Evolutionary conservation across 2,888 invertebrate species (phyloP).

Genomic region (Rhodophaea formosa): DNA sequence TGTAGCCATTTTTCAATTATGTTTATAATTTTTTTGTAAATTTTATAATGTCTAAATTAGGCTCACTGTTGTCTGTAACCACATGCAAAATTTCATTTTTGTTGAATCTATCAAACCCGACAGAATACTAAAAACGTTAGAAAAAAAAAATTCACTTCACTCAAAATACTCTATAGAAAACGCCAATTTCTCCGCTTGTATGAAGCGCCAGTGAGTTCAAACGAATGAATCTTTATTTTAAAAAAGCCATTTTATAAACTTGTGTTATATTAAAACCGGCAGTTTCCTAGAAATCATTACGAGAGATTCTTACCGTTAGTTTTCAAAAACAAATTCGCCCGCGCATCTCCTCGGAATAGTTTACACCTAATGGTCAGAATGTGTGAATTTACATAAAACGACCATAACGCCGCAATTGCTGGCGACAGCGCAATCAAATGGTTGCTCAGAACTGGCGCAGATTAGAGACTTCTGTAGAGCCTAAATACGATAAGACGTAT

Average conservation of each 20-base stretch:
- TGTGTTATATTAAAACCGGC: not conserved
- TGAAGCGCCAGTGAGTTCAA: too few relatives aligned
- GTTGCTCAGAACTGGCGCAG: conserved; percentile 1
- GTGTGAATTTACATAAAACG: conserved; percentile 68
- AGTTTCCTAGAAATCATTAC: conserved; percentile 35
- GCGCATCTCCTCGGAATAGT: conserved; percentile 43
- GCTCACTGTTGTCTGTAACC: too few relatives aligned
- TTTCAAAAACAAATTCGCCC: conserved; percentile 54
- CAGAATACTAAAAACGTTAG: too few relatives aligned
- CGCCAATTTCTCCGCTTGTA: too few relatives aligned
- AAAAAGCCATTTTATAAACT: not conserved
- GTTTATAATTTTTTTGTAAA: too few relatives aligned
- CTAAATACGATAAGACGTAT: not conserved
- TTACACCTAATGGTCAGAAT: conserved; percentile 39
- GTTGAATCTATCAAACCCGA: too few relatives aligned
- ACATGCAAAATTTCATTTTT: too few relatives aligned
- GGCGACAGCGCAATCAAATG: conserved; percentile 44
- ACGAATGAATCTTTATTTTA: not conserved
- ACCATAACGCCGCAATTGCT: conserved; percentile 69
- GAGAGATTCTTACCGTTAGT: conserved; percentile 47
- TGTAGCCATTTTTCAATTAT: too few relatives aligned
- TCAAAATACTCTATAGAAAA: too few relatives aligned
- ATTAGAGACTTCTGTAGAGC: not conserved
- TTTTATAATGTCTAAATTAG: too few relatives aligned
- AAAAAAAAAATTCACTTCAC: too few relatives aligned